These are phyloP conservation scores for Scolopax rusticola DNA, from an alignment of 2,797 vertebrate genomes.

Conservation along the genomic window DNA sequence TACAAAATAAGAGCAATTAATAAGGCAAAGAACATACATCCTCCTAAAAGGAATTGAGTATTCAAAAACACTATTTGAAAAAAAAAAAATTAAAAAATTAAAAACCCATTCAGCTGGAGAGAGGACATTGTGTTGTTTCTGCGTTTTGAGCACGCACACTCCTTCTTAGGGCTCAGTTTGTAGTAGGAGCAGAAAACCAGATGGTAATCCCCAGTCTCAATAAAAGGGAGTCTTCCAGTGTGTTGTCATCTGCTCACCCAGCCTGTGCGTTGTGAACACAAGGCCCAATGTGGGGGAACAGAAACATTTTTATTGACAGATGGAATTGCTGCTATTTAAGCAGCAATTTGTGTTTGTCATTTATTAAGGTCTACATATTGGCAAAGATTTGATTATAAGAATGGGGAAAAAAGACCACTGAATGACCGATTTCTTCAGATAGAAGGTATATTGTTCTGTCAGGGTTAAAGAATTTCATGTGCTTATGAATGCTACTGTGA, in stretches of 20 bases:
- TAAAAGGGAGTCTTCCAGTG: neutral
- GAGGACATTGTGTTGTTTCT: neutral
- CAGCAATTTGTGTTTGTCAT: neutral
- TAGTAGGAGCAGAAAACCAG: conserved; percentile 8
- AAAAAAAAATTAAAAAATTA: no score
- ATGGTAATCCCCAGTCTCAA: neutral
- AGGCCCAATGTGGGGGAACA: neutral
- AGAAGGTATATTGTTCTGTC: neutral
- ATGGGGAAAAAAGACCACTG: neutral
- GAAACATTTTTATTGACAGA: neutral
- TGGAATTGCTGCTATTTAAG: conserved; percentile 9
- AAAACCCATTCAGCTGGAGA: neutral
- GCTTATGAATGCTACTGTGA: neutral
- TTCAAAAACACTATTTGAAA: neutral
- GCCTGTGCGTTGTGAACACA: neutral
- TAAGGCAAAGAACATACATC: neutral
- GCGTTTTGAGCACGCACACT: neutral
- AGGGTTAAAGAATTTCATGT: neutral
- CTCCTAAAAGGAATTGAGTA: neutral
- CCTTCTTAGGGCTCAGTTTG: neutral
- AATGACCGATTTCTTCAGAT: neutral
- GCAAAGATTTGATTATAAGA: neutral
- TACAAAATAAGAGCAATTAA: neutral
- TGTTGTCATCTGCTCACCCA: neutral
- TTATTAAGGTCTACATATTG: neutral